Evolutionary conservation across 2,113 vertebrate genomes (phyloP).

Genomic region (Cinclus cinclus): DNA sequence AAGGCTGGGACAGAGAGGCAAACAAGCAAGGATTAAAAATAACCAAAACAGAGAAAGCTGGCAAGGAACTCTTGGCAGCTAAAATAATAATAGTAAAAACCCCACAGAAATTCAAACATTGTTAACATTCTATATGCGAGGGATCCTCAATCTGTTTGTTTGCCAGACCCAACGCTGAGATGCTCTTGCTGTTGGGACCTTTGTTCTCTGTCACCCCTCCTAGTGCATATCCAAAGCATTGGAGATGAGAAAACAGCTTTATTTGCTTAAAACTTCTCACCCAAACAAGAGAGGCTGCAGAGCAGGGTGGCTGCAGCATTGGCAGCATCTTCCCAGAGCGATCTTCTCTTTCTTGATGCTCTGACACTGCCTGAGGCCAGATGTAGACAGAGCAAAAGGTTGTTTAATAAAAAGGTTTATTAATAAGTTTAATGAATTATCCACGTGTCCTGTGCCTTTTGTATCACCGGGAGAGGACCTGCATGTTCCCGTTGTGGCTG

Average conservation of each 20-base stretch:
- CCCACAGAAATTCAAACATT: constrained; percentile 1
- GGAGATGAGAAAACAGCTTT: background rate
- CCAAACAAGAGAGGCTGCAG: background rate
- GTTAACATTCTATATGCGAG: background rate
- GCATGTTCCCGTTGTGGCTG: background rate
- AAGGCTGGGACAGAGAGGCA: background rate
- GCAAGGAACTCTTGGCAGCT: constrained; percentile 47
- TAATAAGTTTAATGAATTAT: background rate
- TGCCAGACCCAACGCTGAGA: background rate
- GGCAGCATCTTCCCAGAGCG: accelerated
- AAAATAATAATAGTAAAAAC: constrained; percentile 1
- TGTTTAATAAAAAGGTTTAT: background rate
- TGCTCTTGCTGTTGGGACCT: background rate
- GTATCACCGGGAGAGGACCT: background rate
- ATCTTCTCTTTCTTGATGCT: background rate
- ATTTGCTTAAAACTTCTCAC: background rate
- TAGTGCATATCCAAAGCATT: background rate
- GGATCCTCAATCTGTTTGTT: background rate
- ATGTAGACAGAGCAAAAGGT: accelerated
- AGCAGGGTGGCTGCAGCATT: background rate
- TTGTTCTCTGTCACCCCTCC: background rate
- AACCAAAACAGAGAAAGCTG: constrained; percentile 24
- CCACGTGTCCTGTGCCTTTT: background rate
- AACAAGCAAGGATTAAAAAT: constrained; percentile 63
- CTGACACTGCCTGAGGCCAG: background rate